Base-by-base conservation (phyloP, 1,140 invertebrate species). In the Pseudomyrmex sp. region DNA sequence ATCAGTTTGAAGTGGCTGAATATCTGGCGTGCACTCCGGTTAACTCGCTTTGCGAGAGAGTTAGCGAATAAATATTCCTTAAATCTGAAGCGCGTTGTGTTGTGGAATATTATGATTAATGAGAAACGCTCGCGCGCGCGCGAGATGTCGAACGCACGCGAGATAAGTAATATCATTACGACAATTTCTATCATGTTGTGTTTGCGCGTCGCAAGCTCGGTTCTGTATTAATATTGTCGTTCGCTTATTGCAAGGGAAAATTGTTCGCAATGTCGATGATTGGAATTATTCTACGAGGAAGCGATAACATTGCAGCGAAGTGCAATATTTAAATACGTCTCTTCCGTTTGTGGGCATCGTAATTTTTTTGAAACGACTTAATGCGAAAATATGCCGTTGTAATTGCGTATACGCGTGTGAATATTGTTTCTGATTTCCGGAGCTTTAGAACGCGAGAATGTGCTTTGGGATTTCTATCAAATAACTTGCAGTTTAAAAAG, bases 401-500 rank as follows among this genome's bases (percentile, higher is more conserved):
- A 72, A 80, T 80, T 80, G 66, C 35, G 48, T 72, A 8, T 20
- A 54, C 66, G 3, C 3, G 26, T 26, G 26, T 26, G 18, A 35
- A 7, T 65, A 48, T 56, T 58, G 62, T 10, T 52, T 76, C 48
- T 7, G 73, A 54, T 26, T 69, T 20, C n/a, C 63, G 48, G 68
- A 73, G 56, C 35, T 35, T 35, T 35, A 35, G 73, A 9, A 26
- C 58, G 15, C 54, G 23, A 35, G 23, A 7, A 35, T 50, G 76
- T 50, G 76, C 69, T 88, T 83, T 73, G 68, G 77, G 73, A 77
- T 66, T 88, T 79, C 82, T 73, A 75, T 83, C 77, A 88, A 88
- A 88, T 86, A 85, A 63, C 77, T 75, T 68, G 75, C 87, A 77
- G 85, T 85, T 88, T 88, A 87, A 87, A 83, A 88, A 88, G 83